These are phyloP conservation scores for Dinothrombium tinctorium DNA, from an alignment of 1,140 invertebrate species.

Conservation along the genomic window DNA sequence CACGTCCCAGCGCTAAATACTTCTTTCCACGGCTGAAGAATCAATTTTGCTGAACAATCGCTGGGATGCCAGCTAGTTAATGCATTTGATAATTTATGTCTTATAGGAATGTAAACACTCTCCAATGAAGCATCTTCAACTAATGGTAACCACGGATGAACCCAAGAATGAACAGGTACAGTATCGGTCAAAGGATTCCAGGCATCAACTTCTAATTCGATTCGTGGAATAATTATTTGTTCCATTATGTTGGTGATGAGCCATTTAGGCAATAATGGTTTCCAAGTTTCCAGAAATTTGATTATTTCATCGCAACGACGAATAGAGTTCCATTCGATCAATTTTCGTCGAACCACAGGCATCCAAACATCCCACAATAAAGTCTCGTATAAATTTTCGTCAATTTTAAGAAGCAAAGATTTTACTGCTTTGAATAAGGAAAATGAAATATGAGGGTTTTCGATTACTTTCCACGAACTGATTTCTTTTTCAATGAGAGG, in stretches of 20 bases:
- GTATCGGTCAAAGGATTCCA: conserved; percentile 89
- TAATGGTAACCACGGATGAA: conserved; percentile 75
- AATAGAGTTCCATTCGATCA: not conserved
- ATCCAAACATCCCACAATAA: conserved; percentile 75
- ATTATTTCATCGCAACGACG: conserved; percentile 43
- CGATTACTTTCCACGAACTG: conserved; percentile 44
- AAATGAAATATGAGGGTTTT: conserved; percentile 31
- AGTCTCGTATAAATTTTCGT: conserved; percentile 18
- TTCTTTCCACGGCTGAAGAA: conserved; percentile 70
- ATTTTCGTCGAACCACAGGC: conserved; percentile 35
- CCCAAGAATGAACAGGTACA: conserved; percentile 82
- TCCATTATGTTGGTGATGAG: conserved; percentile 56
- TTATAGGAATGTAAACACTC: conserved; percentile 68
- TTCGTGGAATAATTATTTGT: conserved; percentile 47
- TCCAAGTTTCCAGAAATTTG: conserved; percentile 54
- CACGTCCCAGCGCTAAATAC: conserved; percentile 59
- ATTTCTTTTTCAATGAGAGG: conserved; percentile 38
- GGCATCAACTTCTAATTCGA: conserved; percentile 50
- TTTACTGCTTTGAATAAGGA: conserved; percentile 47
- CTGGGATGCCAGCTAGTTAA: conserved; percentile 73
- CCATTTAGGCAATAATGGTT: conserved; percentile 50
- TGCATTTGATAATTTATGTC: conserved; percentile 67
- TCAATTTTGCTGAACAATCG: conserved; percentile 67
- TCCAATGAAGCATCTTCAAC: conserved; percentile 44
- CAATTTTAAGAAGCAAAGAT: conserved; percentile 27